Base-by-base conservation (phyloP, 2,888 invertebrate genomes). In the Lissocephala sabroskyi region DNA sequence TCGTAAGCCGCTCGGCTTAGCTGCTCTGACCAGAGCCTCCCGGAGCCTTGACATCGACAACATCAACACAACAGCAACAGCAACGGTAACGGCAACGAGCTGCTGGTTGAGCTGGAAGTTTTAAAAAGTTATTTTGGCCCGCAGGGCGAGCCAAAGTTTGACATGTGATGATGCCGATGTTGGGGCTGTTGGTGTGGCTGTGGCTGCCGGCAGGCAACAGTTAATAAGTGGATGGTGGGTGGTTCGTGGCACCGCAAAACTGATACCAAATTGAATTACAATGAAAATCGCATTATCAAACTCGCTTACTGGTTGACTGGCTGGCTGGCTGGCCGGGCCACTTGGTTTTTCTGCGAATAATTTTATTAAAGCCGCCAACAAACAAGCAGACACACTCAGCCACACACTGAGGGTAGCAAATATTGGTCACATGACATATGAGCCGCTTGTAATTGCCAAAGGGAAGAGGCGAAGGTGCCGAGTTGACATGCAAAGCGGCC, bases 301-400 rank as follows among this genome's bases (percentile, higher is more conserved):
- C 3, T 6, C n/a, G n/a, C n/a, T n/a, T n/a, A n/a, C n/a, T n/a
- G n/a, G n/a, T n/a, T n/a, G n/a, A n/a, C n/a, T n/a, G n/a, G n/a
- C n/a, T n/a, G n/a, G n/a, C n/a, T n/a, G n/a, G 35, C 16, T 35
- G 13, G 39, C n/a, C 19, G 19, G 14, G 41, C 28, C 28, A 28
- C 14, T 33, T 33, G n/a, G 7, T 33, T 45, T 57, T 52, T 44
- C 51, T 50, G 45, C 35, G 46, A 58, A 68, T 71, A 57, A 68
- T 61, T 75, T 63, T 29, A 56, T 76, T 67, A 68, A 71, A 67
- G 52, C 46, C 59, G 41, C 47, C 43, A 18, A 49, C 56, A 52
- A 52, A 52, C 48, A 49, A 48, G 50, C 35, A 11, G 32, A 39
- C 44, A 35, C 37, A 55, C 44, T 39, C 47, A 6, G 3, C 3